Evolutionary conservation across 2,888 invertebrate genomes (phyloP), one percentile per base, ranked within the genome.

Genomic region (Standfussiana lucernea): DNA sequence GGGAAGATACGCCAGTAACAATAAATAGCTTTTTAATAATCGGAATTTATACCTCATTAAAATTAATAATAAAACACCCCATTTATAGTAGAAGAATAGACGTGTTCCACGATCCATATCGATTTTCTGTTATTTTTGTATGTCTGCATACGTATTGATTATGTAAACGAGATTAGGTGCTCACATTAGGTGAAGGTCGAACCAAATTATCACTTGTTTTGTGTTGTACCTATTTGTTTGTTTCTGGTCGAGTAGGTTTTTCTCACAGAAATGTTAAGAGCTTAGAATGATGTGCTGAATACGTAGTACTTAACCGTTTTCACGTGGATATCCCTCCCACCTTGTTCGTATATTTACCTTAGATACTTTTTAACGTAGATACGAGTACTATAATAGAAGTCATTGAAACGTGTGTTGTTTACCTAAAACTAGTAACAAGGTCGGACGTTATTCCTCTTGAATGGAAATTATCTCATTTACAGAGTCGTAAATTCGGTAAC

Each of bases 391-490:
- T 40, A 79, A 64, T 18, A 53, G 24, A 66, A 59, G 50, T 73
- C 67, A 74, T 65, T 74, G 40, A 71, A 67, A 73, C 84, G 72
- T 82, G 85, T 59, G 45, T 32, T 59, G 84, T 65, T 62, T 85
- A 47, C n/a, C 7, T 74, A 74, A 72, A 61, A 64, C 47, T 3
- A 11, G 50, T 64, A 76, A 75, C 79, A 79, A 84, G 85, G 85
- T 64, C 74, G 24, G 13, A 53, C 35, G 11, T 77, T 74, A 66
- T 67, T 37, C 64, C 53, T 72, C 47, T 4, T 73, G 76, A 82
- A 85, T 85, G 66, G 62, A 74, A 84, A 85, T 82, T 70, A 47
- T 61, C 76, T 85, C 15, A 82, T 79, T 76, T 73, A 11, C 11
- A 18, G 18, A 75, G 32, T 70, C 47, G 72, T 77, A 70, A 75